Conservation (phyloP, 2,888 invertebrate species). For the Cryptus armator region DNA sequence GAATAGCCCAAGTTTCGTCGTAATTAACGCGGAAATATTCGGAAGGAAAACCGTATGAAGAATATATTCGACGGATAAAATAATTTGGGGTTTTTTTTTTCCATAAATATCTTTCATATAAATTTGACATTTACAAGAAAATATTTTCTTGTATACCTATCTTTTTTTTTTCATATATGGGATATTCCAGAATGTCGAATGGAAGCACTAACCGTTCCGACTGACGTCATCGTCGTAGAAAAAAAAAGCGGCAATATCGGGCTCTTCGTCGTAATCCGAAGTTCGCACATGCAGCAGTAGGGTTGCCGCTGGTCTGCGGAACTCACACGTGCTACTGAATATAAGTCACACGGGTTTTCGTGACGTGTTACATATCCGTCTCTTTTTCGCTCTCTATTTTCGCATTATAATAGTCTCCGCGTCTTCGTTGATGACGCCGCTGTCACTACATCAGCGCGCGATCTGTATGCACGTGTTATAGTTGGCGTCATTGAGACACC, state of each 20-base stretch:
- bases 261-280: conserved; percentile 27
- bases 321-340: conserved; percentile 54
- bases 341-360: conserved; percentile 52
- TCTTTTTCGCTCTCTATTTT: conserved; percentile 1
- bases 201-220: conserved; percentile 38
- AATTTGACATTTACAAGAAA: background rate
- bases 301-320: conserved; percentile 12
- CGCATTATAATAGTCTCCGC: conserved; percentile 9
- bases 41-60: no score
- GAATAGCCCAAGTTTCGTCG: no score
- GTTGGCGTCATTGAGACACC: conserved; percentile 36
- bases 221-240: conserved; percentile 51
- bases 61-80: no score
- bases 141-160: conserved; percentile 7
- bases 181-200: conserved; percentile 43
- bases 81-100: no score
- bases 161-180: conserved; percentile 54
- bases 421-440: conserved; percentile 14
- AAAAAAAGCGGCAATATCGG: conserved; percentile 45
- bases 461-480: conserved; percentile 53
- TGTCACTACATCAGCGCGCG: conserved; percentile 33
- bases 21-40: no score
- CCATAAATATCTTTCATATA: background rate
- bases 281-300: conserved; percentile 40
- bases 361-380: conserved; percentile 8